Conservation (phyloP, 1,140 invertebrate species). For the Lucilia cuprina region DNA sequence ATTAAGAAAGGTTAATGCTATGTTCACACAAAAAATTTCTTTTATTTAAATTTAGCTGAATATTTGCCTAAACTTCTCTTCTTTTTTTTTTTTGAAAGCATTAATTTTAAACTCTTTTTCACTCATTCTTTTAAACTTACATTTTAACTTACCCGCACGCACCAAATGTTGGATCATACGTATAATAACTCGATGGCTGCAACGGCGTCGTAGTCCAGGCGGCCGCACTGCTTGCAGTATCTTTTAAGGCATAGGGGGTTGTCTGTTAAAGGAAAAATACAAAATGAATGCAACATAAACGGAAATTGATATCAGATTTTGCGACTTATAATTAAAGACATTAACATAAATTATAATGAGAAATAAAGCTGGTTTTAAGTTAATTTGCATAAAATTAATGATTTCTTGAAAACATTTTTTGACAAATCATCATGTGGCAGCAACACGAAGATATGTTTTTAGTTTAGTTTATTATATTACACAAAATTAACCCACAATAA, state of each 20-base stretch:
- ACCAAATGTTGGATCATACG: conserved; percentile 40
- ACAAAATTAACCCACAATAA: conserved; percentile 11
- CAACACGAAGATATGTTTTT: neutral
- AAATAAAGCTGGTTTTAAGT: neutral
- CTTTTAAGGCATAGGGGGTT: conserved; percentile 40
- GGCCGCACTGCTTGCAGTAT: conserved; percentile 28
- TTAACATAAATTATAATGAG: conserved; percentile 10
- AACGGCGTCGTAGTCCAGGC: conserved; percentile 38
- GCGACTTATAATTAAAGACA: neutral
- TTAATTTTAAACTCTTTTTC: too few relatives aligned
- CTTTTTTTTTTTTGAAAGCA: too few relatives aligned
- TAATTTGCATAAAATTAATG: conserved; percentile 15
- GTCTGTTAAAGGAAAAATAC: conserved; percentile 35
- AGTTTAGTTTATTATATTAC: neutral
- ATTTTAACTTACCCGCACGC: conserved; percentile 40
- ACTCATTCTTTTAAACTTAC: conserved; percentile 17
- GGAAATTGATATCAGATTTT: neutral
- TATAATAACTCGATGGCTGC: conserved; percentile 39
- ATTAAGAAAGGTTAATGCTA: too few relatives aligned
- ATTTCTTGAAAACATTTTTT: neutral
- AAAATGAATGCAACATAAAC: neutral
- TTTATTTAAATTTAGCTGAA: too few relatives aligned
- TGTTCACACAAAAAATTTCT: too few relatives aligned
- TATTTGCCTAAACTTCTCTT: too few relatives aligned
- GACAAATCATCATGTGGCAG: neutral